Base-by-base conservation (phyloP, 1,140 invertebrate species). In the Brachionus koreanus region DNA sequence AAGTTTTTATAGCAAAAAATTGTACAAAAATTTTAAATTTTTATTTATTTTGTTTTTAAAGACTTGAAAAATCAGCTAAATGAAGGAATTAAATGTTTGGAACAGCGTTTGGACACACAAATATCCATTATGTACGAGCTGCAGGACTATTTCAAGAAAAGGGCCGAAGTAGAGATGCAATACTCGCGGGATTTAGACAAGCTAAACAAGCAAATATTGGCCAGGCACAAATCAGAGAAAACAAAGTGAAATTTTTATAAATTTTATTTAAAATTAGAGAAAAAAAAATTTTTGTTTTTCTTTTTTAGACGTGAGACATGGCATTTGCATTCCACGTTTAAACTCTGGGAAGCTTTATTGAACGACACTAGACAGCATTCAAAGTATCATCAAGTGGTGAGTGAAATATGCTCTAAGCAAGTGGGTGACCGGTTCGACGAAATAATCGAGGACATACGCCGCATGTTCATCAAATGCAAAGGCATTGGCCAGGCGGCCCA, bases 401-500 rank as follows among this genome's bases (percentile, higher is more conserved):
- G 93, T 63, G 95, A 97, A 85, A 92, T 97, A 75, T 96, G 95
- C 89, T 93, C 92, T 84, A 94, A 92, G 61, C 92, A 94, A 88
- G 91, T 97, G 84, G 93, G 93, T 57, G 91, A 92, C 74, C 90
- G 94, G 42, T 91, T 97, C 84, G 91, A 92, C 83, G 92, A 94
- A 85, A 93, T 95, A 84, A 93, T 93, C 86, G 95, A 97, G 85
- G 95, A 97, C 89, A 93, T 95, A 61, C 92, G 94, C 86, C 90
- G 95, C 63, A 94, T 97, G 87, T 96, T 95, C 87, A 92, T 91
- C 77, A 88, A 96, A 93, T 97, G 95, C 87, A 92, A 94, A 65
- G 94, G 96, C 87, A 94, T 97, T 83, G 94, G 94, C 29, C 92
- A 92, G 82, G 93, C 95, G 87, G 94, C 93, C n/a, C 95, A 98